Evolutionary conservation across 1,140 invertebrate genomes (phyloP).

Genomic region (Drosophila teissieri): DNA sequence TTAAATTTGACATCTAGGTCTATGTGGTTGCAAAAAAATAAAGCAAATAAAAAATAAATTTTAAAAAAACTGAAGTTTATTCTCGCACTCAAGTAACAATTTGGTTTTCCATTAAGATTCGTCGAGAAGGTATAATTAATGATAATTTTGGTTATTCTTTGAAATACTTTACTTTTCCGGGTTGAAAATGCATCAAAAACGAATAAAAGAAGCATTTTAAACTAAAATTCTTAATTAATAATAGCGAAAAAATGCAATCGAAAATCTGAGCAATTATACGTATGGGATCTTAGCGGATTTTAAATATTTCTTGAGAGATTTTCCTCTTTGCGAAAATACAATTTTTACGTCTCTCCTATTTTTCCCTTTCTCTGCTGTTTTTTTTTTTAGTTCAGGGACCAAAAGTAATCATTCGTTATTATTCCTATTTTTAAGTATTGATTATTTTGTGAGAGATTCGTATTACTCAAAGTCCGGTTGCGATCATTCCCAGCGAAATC

Average conservation of each 20-base stretch:
- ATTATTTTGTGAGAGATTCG: no score
- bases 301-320: slow-evolving; percentile 5
- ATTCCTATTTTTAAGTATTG: background rate
- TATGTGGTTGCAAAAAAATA: slow-evolving; percentile 5
- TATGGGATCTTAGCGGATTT: slow-evolving; percentile 3
- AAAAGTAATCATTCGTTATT: no score
- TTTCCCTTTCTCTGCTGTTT: slow-evolving; percentile 1
- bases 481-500: no score
- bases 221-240: background rate
- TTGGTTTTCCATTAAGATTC: background rate
- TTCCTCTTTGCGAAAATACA: slow-evolving; percentile 8
- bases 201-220: slow-evolving; percentile 9
- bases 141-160: slow-evolving; percentile 5
- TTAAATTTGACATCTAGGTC: slow-evolving; percentile 21
- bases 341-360: slow-evolving; percentile 2
- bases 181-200: slow-evolving; percentile 14
- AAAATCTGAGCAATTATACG: slow-evolving; percentile 24
- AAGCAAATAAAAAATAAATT: background rate
- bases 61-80: slow-evolving; percentile 25
- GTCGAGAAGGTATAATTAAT: slow-evolving; percentile 5
- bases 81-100: slow-evolving; percentile 2
- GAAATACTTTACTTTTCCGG: slow-evolving; percentile 8
- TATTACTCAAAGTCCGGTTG: no score
- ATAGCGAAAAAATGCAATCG: slow-evolving; percentile 16
- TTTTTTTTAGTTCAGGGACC: background rate